Conservation (phyloP, 2,113 vertebrate genomes). For the Macquaria australasica region DNA sequence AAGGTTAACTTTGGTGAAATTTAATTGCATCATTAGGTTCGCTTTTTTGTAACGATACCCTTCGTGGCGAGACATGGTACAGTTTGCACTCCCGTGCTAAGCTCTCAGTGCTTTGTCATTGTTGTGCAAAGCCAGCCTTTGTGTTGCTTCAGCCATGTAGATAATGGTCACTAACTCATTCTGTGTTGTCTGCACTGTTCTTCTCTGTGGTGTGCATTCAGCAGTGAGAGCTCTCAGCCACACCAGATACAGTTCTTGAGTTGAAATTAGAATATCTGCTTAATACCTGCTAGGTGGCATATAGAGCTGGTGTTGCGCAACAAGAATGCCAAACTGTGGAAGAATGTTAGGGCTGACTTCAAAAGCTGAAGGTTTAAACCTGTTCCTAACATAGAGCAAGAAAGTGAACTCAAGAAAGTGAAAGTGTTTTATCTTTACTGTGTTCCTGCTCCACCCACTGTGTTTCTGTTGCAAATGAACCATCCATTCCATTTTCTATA, state of each 20-base stretch:
- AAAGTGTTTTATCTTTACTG: not conserved
- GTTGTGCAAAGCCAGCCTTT: constrained; percentile 62
- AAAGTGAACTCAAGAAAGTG: not conserved
- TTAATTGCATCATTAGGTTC: not conserved
- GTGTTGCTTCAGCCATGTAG: constrained; percentile 70
- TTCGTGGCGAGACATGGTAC: constrained; percentile 27
- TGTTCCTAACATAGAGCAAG: not conserved
- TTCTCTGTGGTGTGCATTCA: constrained; percentile 18
- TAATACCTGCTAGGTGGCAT: not conserved
- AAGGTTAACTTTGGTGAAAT: not conserved
- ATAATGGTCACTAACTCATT: constrained; percentile 61
- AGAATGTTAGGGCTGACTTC: not conserved
- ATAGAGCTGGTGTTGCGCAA: not conserved
- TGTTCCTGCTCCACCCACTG: not conserved
- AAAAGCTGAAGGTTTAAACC: not conserved
- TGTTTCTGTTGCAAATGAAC: not conserved
- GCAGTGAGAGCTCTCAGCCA: constrained; percentile 14
- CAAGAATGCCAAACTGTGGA: not conserved
- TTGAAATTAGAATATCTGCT: not conserved
- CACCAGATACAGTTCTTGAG: not conserved
- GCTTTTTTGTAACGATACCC: not conserved
- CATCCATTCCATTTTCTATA: too few species aligned
- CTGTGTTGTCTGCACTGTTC: constrained; percentile 25
- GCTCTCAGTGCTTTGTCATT: constrained; percentile 55
- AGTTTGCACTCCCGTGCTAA: constrained; percentile 46